Base-by-base conservation (phyloP, 2,113 vertebrate genomes). In the Arizona elegans region DNA sequence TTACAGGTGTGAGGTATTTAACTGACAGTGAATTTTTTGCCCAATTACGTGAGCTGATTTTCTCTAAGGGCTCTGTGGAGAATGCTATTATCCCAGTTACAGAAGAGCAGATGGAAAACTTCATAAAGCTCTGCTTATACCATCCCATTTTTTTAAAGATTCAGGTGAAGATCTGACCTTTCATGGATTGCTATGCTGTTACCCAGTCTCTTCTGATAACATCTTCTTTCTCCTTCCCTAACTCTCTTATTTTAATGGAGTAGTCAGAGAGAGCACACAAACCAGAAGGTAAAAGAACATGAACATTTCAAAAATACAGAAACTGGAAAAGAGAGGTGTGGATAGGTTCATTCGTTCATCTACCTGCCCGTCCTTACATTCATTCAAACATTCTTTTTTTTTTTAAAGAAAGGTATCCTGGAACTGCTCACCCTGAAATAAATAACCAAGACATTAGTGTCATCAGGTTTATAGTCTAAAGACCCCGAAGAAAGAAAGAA, bases 91-190 rank as follows among this genome's bases (percentile, higher is more conserved):
- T 86, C 59, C 55, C 58, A 86, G 52, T 93, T 47, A 93, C 29
- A 10, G 70, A 21, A 62, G 6, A 62, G 24, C 88, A 93, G 56
- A 56, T 17, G 55, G 92, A 90, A 90, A 81, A 62, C 8, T 90
- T 93, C 1, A 23, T 93, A 13, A 93, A 59, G 38, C 55, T 93
- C 52, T 56, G 92, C 55, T 86, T 93, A 52, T 86, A 93, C 55
- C 55, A 86, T 19, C 53, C 88, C 29, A 93, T 13, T 24, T 62
- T 53, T 6, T 10, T 19, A 24, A 90, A 93, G 11, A 62, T 93
- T 47, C 92, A 93, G 92, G 92, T 92, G 54, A 92, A 89, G 88
- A 33, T 38, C 58, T 9, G 24, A 33, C 6, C 1, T 21, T 17
- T 15, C 10, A 6, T 21, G 10, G 43, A 47, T 11, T 62, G 26